These are phyloP conservation scores for Tachyglossus aculeatus DNA, from an alignment of 2,797 vertebrate genomes.

Conservation along the genomic window DNA sequence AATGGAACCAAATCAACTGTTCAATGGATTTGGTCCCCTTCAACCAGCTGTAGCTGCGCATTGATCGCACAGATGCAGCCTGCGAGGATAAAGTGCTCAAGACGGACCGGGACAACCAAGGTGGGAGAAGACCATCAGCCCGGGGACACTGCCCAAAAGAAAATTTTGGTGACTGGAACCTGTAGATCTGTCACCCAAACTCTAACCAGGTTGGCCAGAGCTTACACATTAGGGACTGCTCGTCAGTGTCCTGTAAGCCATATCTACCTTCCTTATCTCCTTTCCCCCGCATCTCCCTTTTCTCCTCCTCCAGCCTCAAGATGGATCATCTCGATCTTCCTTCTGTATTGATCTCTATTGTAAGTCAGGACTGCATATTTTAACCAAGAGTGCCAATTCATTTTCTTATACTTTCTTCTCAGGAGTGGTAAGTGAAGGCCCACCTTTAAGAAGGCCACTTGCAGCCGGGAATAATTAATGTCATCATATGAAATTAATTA, in stretches of 20 bases:
- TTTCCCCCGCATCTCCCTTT: no score
- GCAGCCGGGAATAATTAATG: conserved; percentile 47
- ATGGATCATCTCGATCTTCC: conserved; percentile 63
- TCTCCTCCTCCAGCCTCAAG: conserved; percentile 59
- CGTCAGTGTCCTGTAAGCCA: conserved; percentile 63
- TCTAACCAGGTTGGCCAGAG: conserved; percentile 66
- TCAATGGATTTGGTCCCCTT: conserved; percentile 94
- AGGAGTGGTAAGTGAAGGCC: not conserved
- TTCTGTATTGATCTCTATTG: conserved; percentile 55
- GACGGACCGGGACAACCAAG: conserved; percentile 21
- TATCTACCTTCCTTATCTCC: no score
- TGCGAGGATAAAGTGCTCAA: conserved; percentile 47
- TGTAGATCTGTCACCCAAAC: conserved; percentile 63
- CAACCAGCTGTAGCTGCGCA: conserved; percentile 92
- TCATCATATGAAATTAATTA: conserved; percentile 40
- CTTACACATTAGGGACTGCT: conserved; percentile 55
- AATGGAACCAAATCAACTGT: conserved; percentile 93
- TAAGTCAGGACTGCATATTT: conserved; percentile 44
- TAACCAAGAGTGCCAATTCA: conserved; percentile 13
- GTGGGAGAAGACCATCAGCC: conserved; percentile 59
- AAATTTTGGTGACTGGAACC: conserved; percentile 66
- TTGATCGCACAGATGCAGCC: conserved; percentile 72
- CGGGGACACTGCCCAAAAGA: conserved; percentile 47
- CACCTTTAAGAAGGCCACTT: not conserved
- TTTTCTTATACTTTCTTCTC: conserved; percentile 18